These are phyloP conservation scores for Pangasianodon hypophthalmus DNA, from an alignment of 2,113 vertebrate genomes.

Conservation along the genomic window DNA sequence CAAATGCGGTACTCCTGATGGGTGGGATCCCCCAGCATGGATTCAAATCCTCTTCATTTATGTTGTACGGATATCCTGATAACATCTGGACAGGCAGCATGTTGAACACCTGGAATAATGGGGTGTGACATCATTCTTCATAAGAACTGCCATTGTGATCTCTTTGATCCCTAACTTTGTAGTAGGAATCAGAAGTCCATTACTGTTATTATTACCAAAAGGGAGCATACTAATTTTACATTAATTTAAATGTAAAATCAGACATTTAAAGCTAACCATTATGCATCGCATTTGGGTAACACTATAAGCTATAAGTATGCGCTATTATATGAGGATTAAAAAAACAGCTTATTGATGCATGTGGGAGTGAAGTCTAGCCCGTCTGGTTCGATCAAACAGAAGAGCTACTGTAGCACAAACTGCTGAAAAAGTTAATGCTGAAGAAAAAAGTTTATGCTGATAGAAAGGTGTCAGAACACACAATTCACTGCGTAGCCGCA, in stretches of 20 bases:
- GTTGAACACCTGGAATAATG: conserved; percentile 70
- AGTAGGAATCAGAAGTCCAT: no score
- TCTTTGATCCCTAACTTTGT: not conserved
- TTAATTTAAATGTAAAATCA: no score
- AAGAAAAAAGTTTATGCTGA: no score
- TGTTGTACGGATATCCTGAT: conserved; percentile 64
- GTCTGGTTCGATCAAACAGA: no score
- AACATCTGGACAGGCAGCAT: conserved; percentile 71
- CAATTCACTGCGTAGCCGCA: no score
- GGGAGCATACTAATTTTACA: not conserved
- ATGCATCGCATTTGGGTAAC: not conserved
- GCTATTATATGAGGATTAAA: no score
- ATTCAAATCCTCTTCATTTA: not conserved
- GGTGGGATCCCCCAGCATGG: conserved; percentile 29
- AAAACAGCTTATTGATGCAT: no score
- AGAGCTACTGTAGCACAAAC: no score
- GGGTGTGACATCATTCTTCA: not conserved
- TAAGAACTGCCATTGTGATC: not conserved
- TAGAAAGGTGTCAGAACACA: no score
- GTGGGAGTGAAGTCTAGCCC: no score
- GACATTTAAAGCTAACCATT: not conserved
- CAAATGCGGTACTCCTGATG: no score
- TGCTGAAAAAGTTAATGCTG: no score
- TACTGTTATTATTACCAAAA: not conserved
- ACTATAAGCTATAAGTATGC: not conserved